Evolutionary conservation across 2,797 vertebrate species (phyloP).

Genomic region (Anabacerthia variegaticeps): DNA sequence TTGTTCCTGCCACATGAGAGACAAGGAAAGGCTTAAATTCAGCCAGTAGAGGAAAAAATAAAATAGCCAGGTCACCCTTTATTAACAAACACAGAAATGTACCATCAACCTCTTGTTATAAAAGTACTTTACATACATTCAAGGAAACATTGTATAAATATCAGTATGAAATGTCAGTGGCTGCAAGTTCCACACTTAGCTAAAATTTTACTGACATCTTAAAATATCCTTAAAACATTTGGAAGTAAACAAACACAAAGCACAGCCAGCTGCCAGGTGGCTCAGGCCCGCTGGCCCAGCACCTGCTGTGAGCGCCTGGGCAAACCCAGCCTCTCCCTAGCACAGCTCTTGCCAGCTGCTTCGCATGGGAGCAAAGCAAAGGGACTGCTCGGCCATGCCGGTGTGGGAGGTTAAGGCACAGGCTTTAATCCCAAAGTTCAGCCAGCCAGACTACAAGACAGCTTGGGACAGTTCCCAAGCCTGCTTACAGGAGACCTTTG

Average conservation of each 20-base stretch:
- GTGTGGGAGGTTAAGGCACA: conserved; percentile 75
- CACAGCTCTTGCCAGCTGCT: neutral
- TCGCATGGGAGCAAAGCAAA: accelerated
- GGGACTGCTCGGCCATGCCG: accelerated
- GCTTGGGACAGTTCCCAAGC: neutral
- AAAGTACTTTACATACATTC: conserved; percentile 62
- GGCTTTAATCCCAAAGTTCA: conserved; percentile 66
- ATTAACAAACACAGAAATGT: conserved; percentile 57
- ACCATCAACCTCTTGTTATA: conserved; percentile 45
- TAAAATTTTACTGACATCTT: neutral
- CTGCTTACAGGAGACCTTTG: neutral
- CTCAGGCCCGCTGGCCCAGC: neutral
- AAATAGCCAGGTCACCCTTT: conserved; percentile 43
- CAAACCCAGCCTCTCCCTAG: neutral
- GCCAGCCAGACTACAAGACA: neutral
- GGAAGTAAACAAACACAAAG: conserved; percentile 14
- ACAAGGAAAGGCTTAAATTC: neutral
- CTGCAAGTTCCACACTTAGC: neutral
- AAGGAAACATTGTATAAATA: conserved; percentile 54
- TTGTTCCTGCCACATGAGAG: neutral
- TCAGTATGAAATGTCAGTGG: conserved; percentile 39
- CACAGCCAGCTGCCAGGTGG: neutral
- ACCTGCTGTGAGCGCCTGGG: neutral
- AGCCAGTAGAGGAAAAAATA: conserved; percentile 36
- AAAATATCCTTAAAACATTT: conserved; percentile 7